These are phyloP conservation scores for Semicossyphus pulcher DNA, from an alignment of 2,113 vertebrate genomes.

Conservation along the genomic window DNA sequence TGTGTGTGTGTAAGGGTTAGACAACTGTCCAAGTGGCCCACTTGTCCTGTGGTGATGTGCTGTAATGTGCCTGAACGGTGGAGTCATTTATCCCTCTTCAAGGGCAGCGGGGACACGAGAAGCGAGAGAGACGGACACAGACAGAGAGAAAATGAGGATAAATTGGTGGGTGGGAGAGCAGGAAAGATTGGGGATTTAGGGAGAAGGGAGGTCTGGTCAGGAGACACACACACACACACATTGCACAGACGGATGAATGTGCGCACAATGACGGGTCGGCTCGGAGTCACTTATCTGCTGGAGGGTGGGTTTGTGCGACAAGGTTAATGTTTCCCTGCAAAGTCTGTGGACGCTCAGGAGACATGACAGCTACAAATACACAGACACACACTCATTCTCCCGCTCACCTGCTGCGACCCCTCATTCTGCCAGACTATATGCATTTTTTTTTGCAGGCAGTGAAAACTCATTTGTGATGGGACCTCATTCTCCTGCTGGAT, in stretches of 20 bases:
- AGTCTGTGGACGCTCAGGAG: constrained; percentile 34
- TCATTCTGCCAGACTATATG: background rate
- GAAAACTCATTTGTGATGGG: background rate
- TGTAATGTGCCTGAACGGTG: constrained; percentile 35
- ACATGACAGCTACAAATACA: constrained; percentile 12
- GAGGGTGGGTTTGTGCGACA: constrained; percentile 31
- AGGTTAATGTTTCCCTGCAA: constrained; percentile 59
- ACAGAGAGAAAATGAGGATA: constrained; percentile 61
- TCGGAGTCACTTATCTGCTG: constrained; percentile 58
- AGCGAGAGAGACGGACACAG: constrained; percentile 35
- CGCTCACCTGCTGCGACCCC: background rate
- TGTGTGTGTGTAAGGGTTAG: constrained; percentile 5
- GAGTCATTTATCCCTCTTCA: constrained; percentile 63
- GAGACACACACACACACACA: constrained; percentile 23
- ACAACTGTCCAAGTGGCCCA: constrained; percentile 40
- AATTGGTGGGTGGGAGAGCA: constrained; percentile 53
- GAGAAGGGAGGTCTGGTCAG: constrained; percentile 32
- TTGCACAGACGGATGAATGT: background rate
- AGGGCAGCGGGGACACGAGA: constrained; percentile 50
- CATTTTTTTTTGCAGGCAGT: background rate
- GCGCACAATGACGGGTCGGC: constrained; percentile 4
- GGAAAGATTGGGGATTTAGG: constrained; percentile 40
- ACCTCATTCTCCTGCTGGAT: background rate
- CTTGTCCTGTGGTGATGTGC: constrained; percentile 40
- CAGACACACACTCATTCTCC: background rate